Evolutionary conservation across 2,888 invertebrate species (phyloP).

Genomic region (Agapostemon virescens): DNA sequence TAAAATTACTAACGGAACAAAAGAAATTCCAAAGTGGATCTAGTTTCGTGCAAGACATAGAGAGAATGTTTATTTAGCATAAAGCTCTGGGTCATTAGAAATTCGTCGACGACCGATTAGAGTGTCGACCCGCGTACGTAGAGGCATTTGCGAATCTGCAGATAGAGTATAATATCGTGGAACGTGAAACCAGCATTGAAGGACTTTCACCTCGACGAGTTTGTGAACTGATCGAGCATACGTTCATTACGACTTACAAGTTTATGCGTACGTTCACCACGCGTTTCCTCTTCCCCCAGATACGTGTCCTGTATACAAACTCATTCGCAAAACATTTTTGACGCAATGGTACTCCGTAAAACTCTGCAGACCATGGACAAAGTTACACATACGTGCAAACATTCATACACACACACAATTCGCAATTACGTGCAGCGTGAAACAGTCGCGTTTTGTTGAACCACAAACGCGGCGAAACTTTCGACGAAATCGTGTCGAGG

Average conservation of each 20-base stretch:
- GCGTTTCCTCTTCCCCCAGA: conserved; percentile 25
- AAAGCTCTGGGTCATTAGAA: background rate
- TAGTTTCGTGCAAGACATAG: too few species aligned
- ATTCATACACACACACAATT: background rate
- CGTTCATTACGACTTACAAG: conserved; percentile 27
- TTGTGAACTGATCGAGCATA: conserved; percentile 33
- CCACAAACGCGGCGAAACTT: background rate
- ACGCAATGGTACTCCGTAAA: conserved; percentile 23
- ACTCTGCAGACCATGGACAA: background rate
- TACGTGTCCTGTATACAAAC: conserved; percentile 47
- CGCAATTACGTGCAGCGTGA: background rate
- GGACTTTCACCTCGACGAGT: conserved; percentile 65
- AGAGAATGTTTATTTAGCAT: too few species aligned
- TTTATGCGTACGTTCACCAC: conserved; percentile 40
- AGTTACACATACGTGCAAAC: background rate
- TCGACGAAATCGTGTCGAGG: conserved; percentile 12
- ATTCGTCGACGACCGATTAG: conserved; percentile 2
- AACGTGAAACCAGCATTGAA: conserved; percentile 31
- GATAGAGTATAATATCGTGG: conserved; percentile 41
- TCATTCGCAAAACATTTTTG: conserved; percentile 29
- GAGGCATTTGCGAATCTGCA: conserved; percentile 50
- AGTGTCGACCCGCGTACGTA: conserved; percentile 5
- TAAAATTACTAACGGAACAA: too few species aligned
- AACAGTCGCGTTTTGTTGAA: background rate
- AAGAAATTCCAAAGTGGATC: too few species aligned